Evolutionary conservation across 2,113 vertebrate species (phyloP), one percentile per base, ranked within the genome.

Genomic region (Periophthalmodon schlosseri): DNA sequence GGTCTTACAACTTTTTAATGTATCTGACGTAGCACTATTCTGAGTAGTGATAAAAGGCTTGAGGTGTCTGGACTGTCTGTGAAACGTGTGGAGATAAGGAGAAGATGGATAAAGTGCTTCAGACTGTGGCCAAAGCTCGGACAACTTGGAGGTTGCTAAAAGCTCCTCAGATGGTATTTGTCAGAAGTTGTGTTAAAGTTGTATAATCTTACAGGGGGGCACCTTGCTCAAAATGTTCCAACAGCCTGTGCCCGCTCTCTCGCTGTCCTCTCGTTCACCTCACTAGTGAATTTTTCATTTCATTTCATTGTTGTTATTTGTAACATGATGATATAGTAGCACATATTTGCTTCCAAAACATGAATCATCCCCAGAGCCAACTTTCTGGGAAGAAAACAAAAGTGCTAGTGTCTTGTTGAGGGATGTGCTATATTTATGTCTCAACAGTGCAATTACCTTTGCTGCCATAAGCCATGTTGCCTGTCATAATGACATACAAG

Each of bases 361-460:
- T 74, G 76, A 84, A 76, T 89, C 73, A 86, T 74, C 68, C 50
- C 68, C 69, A 73, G 61, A 76, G 82, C 69, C 76, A 58, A 28
- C 44, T 75, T 83, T 88, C 83, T 79, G 76, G 68, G 80, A 83
- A 78, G 73, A 89, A 86, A 89, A 89, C 83, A 91, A 86, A 88
- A 68, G 86, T 73, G 78, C 88, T 79, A 87, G 81, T 89, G 65
- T 83, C 56, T 70, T 61, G 73, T 60, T 82, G 56, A 78, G 57
- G 69, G 54, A 72, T 79, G 76, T 72, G 47, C 82, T 92, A 79
- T 89, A 89, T 91, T 91, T 91, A 87, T 20, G 69, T 87, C 71
- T 61, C 73, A 87, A 83, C 87, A 79, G 76, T 86, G 78, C 83
- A 88, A 89, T 93, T 92, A 90, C 82, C 77, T 88, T 84, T 33